Conservation (phyloP, 2,113 vertebrate genomes). For the Benitochromis conjunctus region DNA sequence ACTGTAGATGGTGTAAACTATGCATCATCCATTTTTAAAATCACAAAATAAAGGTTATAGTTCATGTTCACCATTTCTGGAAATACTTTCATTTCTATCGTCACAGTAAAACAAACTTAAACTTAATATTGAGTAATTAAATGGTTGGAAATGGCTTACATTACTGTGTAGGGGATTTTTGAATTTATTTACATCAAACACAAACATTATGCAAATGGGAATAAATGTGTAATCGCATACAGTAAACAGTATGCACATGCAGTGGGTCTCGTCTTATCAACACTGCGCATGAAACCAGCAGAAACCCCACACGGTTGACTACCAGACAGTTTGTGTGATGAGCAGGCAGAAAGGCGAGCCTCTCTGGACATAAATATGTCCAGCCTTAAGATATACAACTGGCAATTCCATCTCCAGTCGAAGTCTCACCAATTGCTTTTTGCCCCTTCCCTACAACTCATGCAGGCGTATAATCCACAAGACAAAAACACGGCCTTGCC, state of each 20-base stretch:
- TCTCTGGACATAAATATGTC: slow-evolving; percentile 62
- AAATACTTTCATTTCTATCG: not conserved
- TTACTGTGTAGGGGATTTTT: not conserved
- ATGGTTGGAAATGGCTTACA: not conserved
- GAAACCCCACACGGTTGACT: not conserved
- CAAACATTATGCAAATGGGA: not conserved
- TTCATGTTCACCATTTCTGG: not conserved
- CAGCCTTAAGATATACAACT: slow-evolving; percentile 55
- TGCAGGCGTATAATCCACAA: not conserved
- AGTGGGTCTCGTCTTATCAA: not conserved
- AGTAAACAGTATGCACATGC: not conserved
- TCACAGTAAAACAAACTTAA: not conserved
- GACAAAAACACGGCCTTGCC: not conserved
- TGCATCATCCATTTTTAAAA: not conserved
- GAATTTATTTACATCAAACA: not conserved
- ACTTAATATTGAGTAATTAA: not conserved
- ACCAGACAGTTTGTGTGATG: slow-evolving; percentile 45
- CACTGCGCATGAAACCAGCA: not conserved
- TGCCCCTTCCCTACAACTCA: slow-evolving; percentile 8
- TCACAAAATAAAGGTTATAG: not conserved
- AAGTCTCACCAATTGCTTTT: slow-evolving; percentile 54
- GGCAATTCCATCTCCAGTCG: slow-evolving; percentile 52
- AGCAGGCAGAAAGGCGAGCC: slow-evolving; percentile 59
- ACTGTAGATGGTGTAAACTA: not conserved
- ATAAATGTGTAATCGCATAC: not conserved